Evolutionary conservation across 2,113 vertebrate genomes (phyloP).

Genomic region (Pituophis catenifer): DNA sequence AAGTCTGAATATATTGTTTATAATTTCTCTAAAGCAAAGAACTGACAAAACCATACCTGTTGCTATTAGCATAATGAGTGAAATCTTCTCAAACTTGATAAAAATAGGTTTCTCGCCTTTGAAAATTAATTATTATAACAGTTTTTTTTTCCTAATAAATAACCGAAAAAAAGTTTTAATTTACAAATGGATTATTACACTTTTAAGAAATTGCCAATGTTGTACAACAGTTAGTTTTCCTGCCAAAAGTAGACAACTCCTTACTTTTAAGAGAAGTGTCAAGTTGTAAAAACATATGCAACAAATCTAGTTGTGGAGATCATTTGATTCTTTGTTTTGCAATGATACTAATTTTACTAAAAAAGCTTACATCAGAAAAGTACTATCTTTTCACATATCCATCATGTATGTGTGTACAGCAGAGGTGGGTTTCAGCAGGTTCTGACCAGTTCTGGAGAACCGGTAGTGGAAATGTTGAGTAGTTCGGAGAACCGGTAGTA

Average conservation of each 20-base stretch:
- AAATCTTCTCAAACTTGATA: neutral
- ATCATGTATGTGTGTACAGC: neutral
- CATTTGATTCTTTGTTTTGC: neutral
- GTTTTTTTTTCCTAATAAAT: neutral
- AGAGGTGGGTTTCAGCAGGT: no score
- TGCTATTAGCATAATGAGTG: neutral
- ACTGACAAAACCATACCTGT: neutral
- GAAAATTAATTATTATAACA: neutral
- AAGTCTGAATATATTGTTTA: neutral
- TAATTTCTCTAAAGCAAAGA: neutral
- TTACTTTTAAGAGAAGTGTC: neutral
- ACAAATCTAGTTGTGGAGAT: neutral
- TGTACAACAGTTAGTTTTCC: neutral
- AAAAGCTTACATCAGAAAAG: neutral
- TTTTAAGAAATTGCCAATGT: neutral
- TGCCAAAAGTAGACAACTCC: neutral
- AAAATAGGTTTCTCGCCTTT: neutral
- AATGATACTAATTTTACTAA: neutral
- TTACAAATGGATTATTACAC: neutral
- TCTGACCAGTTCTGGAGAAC: no score
- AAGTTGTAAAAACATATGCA: neutral
- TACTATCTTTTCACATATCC: neutral
- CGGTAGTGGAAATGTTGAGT: no score
- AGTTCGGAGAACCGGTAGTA: no score
- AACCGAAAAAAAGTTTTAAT: neutral